These are phyloP conservation scores for Cherax destructor DNA, from an alignment of 1,140 invertebrate genomes.

Conservation along the genomic window DNA sequence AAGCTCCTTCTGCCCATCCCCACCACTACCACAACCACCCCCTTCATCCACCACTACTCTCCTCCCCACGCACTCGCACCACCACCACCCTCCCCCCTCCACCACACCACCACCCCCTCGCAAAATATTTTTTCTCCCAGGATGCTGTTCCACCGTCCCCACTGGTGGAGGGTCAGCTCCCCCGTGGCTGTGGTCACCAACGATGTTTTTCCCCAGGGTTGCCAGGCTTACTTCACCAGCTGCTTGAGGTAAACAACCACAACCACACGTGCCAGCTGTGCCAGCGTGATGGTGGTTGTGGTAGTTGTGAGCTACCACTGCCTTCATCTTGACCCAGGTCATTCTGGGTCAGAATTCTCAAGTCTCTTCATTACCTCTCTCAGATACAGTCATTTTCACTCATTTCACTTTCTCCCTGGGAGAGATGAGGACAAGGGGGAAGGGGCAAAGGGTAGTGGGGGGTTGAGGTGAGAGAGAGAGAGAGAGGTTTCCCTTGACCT, in stretches of 20 bases:
- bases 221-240: not conserved
- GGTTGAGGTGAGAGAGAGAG: not conserved
- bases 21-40: not conserved
- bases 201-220: not conserved
- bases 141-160: not conserved
- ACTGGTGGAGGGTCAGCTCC: not conserved
- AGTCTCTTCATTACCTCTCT: not conserved
- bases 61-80: slow-evolving; percentile 28
- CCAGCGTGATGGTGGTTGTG: slow-evolving; percentile 5
- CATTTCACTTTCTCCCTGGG: not conserved
- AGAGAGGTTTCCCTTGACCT: not conserved
- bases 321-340: not conserved
- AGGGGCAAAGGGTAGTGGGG: not conserved
- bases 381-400: not conserved
- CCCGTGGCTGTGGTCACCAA: not conserved
- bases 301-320: not conserved
- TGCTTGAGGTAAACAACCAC: not conserved
- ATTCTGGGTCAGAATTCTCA: not conserved
- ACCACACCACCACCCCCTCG: not conserved
- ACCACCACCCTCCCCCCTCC: not conserved
- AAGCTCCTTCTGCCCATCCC: slow-evolving; percentile 8
- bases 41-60: not conserved
- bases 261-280: not conserved
- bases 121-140: not conserved
- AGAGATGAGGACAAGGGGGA: not conserved